These are phyloP conservation scores for Burhinus bistriatus DNA, from an alignment of 2,113 vertebrate species.

Conservation along the genomic window DNA sequence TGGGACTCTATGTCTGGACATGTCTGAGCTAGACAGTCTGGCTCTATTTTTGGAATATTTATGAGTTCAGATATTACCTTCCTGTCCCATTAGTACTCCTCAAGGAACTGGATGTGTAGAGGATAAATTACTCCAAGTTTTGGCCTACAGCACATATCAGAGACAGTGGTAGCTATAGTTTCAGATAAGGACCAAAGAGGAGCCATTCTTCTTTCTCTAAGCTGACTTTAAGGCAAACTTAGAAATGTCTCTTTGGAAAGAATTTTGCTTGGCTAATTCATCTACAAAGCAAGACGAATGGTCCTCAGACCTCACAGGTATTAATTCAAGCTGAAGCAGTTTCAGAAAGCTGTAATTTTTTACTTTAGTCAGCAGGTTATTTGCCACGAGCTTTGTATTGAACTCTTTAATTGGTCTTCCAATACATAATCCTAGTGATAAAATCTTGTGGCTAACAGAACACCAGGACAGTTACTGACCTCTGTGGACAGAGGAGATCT, in stretches of 20 bases:
- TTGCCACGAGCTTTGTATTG: neutral
- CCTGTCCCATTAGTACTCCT: neutral
- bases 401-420: neutral
- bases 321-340: neutral
- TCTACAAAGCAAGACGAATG: neutral
- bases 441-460: neutral
- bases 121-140: neutral
- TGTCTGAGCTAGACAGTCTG: neutral
- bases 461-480: neutral
- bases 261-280: neutral
- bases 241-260: neutral
- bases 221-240: neutral
- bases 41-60: slow-evolving; percentile 12
- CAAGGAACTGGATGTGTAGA: neutral
- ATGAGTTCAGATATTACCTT: neutral
- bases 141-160: neutral
- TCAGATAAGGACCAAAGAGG: neutral
- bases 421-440: neutral
- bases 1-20: neutral
- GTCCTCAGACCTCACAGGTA: neutral
- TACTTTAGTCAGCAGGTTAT: neutral
- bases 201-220: neutral
- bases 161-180: neutral
- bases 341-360: neutral
- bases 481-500: neutral